Conservation (phyloP, 1,140 invertebrate genomes). For the Portunus trituberculatus region DNA sequence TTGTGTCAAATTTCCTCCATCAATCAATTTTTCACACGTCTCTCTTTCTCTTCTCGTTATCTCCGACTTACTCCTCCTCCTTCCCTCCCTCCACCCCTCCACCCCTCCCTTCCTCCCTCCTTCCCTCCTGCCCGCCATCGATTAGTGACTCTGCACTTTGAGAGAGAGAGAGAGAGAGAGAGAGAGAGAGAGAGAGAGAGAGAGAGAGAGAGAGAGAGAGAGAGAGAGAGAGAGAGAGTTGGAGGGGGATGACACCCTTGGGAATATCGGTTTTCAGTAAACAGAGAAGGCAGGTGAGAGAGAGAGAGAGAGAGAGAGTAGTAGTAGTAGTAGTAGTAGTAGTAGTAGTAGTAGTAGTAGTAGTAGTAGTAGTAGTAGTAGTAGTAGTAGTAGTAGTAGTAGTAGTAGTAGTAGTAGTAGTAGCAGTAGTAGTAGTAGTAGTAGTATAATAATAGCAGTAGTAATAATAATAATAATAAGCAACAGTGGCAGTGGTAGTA, state of each 20-base stretch:
- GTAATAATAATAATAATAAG: no score
- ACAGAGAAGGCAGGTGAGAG: background rate
- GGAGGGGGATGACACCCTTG: no score
- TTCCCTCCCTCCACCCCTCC: background rate
- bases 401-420: no score
- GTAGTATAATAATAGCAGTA: no score
- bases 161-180: conserved; percentile 32
- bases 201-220: conserved; percentile 29
- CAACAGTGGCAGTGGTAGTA: no score
- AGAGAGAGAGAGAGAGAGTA: background rate
- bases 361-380: no score
- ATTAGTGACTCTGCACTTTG: conserved; percentile 17
- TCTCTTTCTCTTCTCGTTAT: conserved; percentile 56
- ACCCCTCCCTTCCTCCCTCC: conserved; percentile 37
- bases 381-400: no score
- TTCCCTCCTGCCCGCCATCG: conserved; percentile 27
- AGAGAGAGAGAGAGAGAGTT: background rate
- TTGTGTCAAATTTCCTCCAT: conserved; percentile 61
- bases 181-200: conserved; percentile 46
- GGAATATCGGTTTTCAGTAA: no score
- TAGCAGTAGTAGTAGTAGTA: no score
- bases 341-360: no score
- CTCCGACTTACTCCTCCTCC: background rate
- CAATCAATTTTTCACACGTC: conserved; percentile 57
- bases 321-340: no score